Evolutionary conservation across 2,888 invertebrate species (phyloP).

Genomic region (Margaritifera margaritifera): DNA sequence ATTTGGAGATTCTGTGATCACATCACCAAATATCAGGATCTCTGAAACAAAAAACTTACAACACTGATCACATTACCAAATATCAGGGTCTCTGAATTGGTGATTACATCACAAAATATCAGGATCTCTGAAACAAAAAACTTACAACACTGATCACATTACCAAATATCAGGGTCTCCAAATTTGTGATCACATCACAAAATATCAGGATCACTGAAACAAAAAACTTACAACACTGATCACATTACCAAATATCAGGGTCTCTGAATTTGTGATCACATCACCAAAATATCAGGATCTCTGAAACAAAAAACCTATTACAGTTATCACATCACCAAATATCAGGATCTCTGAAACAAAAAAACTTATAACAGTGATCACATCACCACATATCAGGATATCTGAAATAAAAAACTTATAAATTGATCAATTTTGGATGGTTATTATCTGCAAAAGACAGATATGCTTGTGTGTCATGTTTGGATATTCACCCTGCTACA

Average conservation of each 20-base stretch:
- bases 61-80: too few species aligned
- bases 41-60: conserved; percentile 3
- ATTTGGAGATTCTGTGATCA: conserved; percentile 5
- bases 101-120: conserved; percentile 4
- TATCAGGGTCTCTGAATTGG: not conserved
- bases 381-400: not conserved
- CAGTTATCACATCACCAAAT: too few species aligned
- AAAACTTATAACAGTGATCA: too few species aligned
- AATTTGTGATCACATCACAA: conserved; percentile 6
- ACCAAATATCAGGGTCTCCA: too few species aligned
- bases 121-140: conserved; percentile 5
- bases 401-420: conserved; percentile 4
- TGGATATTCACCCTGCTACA: too few species aligned
- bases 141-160: too few species aligned
- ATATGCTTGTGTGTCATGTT: too few species aligned
- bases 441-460: too few species aligned
- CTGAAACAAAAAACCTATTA: conserved; percentile 1
- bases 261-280: conserved; percentile 6
- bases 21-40: not conserved
- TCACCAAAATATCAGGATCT: not conserved
- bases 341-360: too few species aligned
- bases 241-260: too few species aligned
- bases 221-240: not conserved
- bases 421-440: too few species aligned
- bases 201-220: conserved; percentile 2